Percentiles rank a stretch among this genome's conserved stretches.
These are phyloP conservation scores for Electrophaes corylata DNA, from an alignment of 2,888 invertebrate genomes.

Conservation along the genomic window DNA sequence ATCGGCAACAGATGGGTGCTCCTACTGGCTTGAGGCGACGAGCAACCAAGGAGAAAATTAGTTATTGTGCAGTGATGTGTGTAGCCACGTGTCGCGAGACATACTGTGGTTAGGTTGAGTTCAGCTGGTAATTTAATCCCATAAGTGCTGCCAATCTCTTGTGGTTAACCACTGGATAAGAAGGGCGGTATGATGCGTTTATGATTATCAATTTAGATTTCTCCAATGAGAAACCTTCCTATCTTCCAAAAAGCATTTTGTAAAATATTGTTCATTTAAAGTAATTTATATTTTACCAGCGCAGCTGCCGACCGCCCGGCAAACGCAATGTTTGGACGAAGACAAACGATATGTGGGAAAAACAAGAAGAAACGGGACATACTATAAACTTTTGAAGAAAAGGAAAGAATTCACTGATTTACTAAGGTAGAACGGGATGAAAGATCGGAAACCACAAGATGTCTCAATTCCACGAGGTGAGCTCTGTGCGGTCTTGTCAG, in stretches of 20 bases:
- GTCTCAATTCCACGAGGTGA: slow-evolving; percentile 83
- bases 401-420: slow-evolving; percentile 65
- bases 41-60: slow-evolving; percentile 66
- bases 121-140: slow-evolving; percentile 56
- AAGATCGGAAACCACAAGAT: slow-evolving; percentile 84
- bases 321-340: slow-evolving; percentile 81
- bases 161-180: slow-evolving; percentile 49
- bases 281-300: slow-evolving; percentile 75
- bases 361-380: slow-evolving; percentile 71
- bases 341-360: slow-evolving; percentile 77
- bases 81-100: slow-evolving; percentile 67
- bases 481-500: slow-evolving; percentile 80
- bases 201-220: neutral
- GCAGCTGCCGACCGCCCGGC: slow-evolving; percentile 77
- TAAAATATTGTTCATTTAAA: slow-evolving; percentile 72
- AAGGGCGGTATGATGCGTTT: slow-evolving; percentile 18
- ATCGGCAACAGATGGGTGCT: slow-evolving; percentile 39
- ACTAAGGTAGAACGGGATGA: slow-evolving; percentile 68
- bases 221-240: neutral
- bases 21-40: slow-evolving; percentile 65
- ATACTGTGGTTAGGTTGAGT: slow-evolving; percentile 41
- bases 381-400: slow-evolving; percentile 68
- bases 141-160: slow-evolving; percentile 50
- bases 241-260: slow-evolving; percentile 47
- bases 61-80: slow-evolving; percentile 64